Conservation (phyloP, 2,888 invertebrate species). For the Mythimna vitellina region DNA sequence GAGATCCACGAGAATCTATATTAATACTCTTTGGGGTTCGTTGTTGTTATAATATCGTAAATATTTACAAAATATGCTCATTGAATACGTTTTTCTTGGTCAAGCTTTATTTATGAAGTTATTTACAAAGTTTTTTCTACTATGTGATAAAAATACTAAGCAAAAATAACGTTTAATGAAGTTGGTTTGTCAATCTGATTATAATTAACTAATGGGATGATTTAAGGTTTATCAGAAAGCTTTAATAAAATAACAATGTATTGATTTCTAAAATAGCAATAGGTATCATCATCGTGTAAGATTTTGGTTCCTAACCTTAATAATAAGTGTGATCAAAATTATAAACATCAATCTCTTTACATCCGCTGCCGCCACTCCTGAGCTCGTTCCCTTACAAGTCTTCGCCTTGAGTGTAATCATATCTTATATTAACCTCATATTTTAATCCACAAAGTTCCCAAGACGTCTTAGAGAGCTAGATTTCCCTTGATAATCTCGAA, state of each 20-base stretch:
- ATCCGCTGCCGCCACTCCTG: constrained; percentile 17
- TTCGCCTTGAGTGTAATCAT: constrained; percentile 51
- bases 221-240: neutral
- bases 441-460: constrained; percentile 60
- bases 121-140: neutral
- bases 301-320: neutral
- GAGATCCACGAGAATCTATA: constrained; percentile 53
- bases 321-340: neutral
- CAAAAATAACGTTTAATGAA: too few species aligned
- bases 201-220: neutral
- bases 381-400: constrained; percentile 24
- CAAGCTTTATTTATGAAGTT: constrained; percentile 16
- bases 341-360: neutral
- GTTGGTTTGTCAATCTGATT: neutral
- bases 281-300: neutral
- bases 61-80: constrained; percentile 46
- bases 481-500: constrained; percentile 67
- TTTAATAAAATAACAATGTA: neutral
- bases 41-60: constrained; percentile 37
- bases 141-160: constrained; percentile 4
- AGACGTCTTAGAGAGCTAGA: constrained; percentile 60
- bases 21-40: constrained; percentile 38
- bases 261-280: neutral
- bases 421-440: constrained; percentile 57
- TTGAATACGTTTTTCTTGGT: constrained; percentile 28